phyloP scores from a whole-genome alignment of 2,888 invertebrate genomes.

The Chromoteleia sp. region DNA sequence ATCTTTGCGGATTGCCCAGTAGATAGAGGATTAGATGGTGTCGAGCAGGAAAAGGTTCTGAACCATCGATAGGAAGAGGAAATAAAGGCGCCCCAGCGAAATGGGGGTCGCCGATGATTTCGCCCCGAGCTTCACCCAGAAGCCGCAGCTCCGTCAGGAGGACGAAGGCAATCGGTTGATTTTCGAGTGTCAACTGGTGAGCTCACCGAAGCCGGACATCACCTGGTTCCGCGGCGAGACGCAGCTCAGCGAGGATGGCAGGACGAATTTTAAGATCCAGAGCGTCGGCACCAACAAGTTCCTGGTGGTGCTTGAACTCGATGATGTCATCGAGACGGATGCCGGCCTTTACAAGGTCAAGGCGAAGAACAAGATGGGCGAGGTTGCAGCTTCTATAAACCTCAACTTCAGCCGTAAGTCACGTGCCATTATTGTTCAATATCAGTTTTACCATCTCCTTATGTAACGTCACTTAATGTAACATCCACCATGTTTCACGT shows the following conservation, averaged over 20 bases:
- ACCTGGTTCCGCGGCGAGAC: slow-evolving; percentile 96
- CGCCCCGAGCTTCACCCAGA: slow-evolving; percentile 99
- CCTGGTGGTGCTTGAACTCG: slow-evolving; percentile 95
- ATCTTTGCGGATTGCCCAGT: slow-evolving; percentile 21
- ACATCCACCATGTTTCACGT: no score
- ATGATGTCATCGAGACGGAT: slow-evolving; percentile 97
- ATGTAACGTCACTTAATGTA: background rate
- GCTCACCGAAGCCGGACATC: slow-evolving; percentile 95
- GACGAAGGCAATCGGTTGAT: slow-evolving; percentile 97
- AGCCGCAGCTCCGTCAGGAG: slow-evolving; percentile 98
- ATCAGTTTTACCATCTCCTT: slow-evolving; percentile 6
- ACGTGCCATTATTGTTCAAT: slow-evolving; percentile 35
- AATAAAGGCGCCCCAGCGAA: slow-evolving; percentile 76
- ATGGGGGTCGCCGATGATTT: slow-evolving; percentile 97
- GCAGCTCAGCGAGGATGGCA: slow-evolving; percentile 92
- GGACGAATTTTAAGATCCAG: slow-evolving; percentile 95
- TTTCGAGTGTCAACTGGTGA: slow-evolving; percentile 96
- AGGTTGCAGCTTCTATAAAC: slow-evolving; percentile 98
- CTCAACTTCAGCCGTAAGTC: slow-evolving; percentile 99
- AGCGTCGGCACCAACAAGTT: slow-evolving; percentile 94
- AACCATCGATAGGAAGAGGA: slow-evolving; percentile 55
- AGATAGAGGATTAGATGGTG: slow-evolving; percentile 75
- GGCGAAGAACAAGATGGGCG: slow-evolving; percentile 98
- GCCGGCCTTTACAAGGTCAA: slow-evolving; percentile 98
- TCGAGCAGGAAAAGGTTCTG: slow-evolving; percentile 70